A percentile compares a stretch with the other conserved stretches of the same genome.
Conservation (phyloP, 2,113 vertebrate genomes). For the Etia nguti region DNA sequence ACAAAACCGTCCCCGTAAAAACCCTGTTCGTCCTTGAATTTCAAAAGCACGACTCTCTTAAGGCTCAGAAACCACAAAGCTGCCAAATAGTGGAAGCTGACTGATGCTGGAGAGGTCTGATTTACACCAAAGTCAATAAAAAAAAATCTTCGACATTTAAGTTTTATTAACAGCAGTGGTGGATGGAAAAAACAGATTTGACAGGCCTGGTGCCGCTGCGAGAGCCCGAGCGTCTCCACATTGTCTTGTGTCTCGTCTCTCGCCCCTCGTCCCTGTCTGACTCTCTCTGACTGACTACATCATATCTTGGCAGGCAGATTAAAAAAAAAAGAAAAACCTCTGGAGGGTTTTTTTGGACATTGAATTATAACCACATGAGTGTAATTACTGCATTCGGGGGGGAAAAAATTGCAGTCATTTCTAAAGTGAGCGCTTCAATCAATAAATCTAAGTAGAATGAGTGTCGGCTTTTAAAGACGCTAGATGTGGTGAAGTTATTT, state of each 20-base stretch:
- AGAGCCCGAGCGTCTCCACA: constrained; percentile 27
- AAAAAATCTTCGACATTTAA: background rate
- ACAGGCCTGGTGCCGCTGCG: constrained; percentile 17
- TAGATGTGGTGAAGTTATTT: constrained; percentile 39
- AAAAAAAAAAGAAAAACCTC: background rate
- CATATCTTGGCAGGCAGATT: constrained; percentile 38
- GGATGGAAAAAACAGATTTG: constrained; percentile 31
- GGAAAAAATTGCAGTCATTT: background rate
- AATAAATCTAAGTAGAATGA: constrained; percentile 35
- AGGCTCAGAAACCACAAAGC: background rate
- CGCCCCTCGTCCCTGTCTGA: background rate
- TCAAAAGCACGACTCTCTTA: background rate
- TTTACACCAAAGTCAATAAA: constrained; percentile 22
- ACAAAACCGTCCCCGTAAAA: background rate
- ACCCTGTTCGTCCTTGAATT: background rate
- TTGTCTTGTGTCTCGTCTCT: constrained; percentile 15
- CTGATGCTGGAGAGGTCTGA: constrained; percentile 3
- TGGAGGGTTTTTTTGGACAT: constrained; percentile 1
- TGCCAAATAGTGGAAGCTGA: constrained; percentile 1
- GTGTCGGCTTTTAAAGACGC: background rate
- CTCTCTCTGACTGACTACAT: constrained; percentile 16
- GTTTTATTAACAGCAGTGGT: constrained; percentile 17
- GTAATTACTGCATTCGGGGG: constrained; percentile 21
- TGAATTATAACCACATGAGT: constrained; percentile 42
- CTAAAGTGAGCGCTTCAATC: constrained; percentile 12